phyloP scores from a whole-genome alignment of 2,888 invertebrate species.

The Myopa testacea region DNA sequence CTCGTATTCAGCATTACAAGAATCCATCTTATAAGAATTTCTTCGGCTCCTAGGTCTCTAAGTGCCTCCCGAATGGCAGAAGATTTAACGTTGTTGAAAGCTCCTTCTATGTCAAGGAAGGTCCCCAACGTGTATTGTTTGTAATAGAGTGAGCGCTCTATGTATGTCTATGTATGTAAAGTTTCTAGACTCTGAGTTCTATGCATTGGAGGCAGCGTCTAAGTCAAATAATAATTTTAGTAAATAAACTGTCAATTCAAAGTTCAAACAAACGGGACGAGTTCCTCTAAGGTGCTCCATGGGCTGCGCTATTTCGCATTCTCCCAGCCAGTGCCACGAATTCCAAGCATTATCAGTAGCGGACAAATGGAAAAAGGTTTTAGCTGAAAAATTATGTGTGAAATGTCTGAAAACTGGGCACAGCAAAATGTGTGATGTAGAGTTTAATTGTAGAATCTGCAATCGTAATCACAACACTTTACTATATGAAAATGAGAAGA shows the following conservation, averaged over 20 bases:
- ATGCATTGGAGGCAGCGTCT: neutral
- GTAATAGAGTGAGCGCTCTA: no score
- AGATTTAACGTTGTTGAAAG: no score
- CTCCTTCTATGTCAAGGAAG: no score
- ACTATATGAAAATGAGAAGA: conserved; percentile 9
- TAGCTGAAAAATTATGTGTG: conserved; percentile 11
- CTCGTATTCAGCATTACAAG: no score
- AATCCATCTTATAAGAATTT: no score
- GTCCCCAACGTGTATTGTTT: no score
- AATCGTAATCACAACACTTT: conserved; percentile 9
- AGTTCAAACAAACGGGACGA: neutral
- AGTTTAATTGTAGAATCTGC: neutral
- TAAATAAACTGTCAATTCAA: neutral
- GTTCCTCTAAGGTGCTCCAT: neutral
- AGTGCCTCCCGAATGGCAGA: no score
- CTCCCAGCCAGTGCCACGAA: neutral
- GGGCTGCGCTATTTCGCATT: neutral
- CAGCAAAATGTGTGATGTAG: neutral
- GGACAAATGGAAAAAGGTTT: neutral
- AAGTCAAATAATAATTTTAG: neutral
- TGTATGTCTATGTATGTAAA: no score
- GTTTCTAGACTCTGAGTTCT: neutral
- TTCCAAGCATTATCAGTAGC: neutral
- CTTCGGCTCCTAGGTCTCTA: no score
- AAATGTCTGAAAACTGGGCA: conserved; percentile 22